Conservation (phyloP, 2,888 invertebrate species). For the Agapostemon virescens region DNA sequence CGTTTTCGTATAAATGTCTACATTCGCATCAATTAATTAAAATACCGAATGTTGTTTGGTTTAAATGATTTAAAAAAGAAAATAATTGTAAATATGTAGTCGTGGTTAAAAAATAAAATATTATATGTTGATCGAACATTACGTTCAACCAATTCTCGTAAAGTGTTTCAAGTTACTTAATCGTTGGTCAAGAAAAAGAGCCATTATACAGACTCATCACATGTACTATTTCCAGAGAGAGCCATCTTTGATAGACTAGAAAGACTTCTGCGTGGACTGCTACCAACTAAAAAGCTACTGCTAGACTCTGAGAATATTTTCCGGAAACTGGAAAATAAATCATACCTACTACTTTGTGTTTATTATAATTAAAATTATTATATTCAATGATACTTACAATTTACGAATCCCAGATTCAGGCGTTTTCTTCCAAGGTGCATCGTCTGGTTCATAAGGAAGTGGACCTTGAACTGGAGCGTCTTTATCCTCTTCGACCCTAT, state of each 20-base stretch:
- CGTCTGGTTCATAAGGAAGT: slow-evolving; percentile 96
- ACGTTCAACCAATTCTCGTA: slow-evolving; percentile 25
- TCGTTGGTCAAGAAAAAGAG: slow-evolving; percentile 24
- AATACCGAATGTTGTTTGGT: neutral
- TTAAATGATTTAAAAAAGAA: slow-evolving; percentile 3
- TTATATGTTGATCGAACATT: slow-evolving; percentile 9
- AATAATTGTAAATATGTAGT: neutral
- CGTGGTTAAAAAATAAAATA: slow-evolving; percentile 22
- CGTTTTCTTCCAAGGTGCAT: slow-evolving; percentile 94
- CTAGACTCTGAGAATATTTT: slow-evolving; percentile 92
- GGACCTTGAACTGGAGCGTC: slow-evolving; percentile 98
- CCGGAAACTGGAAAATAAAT: slow-evolving; percentile 86
- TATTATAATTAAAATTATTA: slow-evolving; percentile 12
- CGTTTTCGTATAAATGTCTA: slow-evolving; percentile 29
- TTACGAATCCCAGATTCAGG: slow-evolving; percentile 93
- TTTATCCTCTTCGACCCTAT: slow-evolving; percentile 82
- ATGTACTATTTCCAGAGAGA: slow-evolving; percentile 79
- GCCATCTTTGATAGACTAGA: slow-evolving; percentile 91
- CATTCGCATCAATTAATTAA: slow-evolving; percentile 22
- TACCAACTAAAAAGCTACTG: slow-evolving; percentile 84
- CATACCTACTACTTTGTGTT: slow-evolving; percentile 19
- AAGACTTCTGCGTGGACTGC: slow-evolving; percentile 90
- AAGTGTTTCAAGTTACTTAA: slow-evolving; percentile 40
- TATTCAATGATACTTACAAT: slow-evolving; percentile 86
- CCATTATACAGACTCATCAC: slow-evolving; percentile 72